Evolutionary conservation across 2,888 invertebrate species (phyloP), one percentile per base, ranked within the genome.

Genomic region (Aporophyla nigra): DNA sequence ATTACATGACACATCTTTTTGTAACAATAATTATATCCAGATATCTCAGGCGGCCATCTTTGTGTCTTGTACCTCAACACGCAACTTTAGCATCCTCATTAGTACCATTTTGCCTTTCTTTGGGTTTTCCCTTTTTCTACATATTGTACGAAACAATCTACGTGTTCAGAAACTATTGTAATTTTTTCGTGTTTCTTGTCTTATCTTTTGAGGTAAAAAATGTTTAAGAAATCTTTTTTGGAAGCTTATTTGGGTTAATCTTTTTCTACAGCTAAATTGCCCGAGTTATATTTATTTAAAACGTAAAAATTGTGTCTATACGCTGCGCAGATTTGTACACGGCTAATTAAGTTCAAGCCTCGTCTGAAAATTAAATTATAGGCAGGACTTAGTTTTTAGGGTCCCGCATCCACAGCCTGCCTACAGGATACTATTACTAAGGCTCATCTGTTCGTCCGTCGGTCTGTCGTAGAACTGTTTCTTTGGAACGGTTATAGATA

Each of bases 131-230:
- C 66, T 56, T 78, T 67, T 59, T 74, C 62, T 66, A 24, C 43
- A 21, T 81, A 69, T 69, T 70, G 33, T 46, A 65, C 27, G 66
- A 71, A 80, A 76, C 40, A 72, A 72, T 68, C 59, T 78, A 51
- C 74, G 77, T 69, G 24, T 66, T 62, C 65, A 74, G 56, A 85
- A 82, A 78, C 87, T 83, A 70, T 76, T 85, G 75, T 85, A 75
- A 83, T 71, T 62, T 67, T 51, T 27, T 72, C 76, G 21, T 68
- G 49, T 51, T 67, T 33, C 40, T 74, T 76, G 51, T 79, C 62
- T 56, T 70, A 54, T 46, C 27, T 76, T 73, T 69, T 78, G 14
- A 62, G 3, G 19, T 53, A 61, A 21, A 56, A 72, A 56, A 74
- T 69, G 69, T 76, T 56, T 84, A 43, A 46, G 67, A 21, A 82